A percentile compares a stretch with the other conserved stretches of the same genome.
These are phyloP conservation scores for Torymus tubicola DNA, from an alignment of 2,888 invertebrate genomes.

Conservation along the genomic window DNA sequence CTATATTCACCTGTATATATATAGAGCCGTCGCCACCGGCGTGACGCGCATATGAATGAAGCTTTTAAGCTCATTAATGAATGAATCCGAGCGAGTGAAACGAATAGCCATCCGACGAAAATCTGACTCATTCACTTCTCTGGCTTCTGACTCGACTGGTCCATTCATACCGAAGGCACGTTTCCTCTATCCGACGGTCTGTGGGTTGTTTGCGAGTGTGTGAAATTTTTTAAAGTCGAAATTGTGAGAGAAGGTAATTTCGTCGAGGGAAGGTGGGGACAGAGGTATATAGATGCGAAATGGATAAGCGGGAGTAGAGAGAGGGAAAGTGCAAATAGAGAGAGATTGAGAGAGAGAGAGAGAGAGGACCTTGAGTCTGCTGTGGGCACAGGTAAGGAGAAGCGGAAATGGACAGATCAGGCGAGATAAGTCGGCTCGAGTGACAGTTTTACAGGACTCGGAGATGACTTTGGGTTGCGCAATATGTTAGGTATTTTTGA, in stretches of 20 bases:
- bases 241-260: conserved; percentile 14
- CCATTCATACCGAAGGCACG: conserved; percentile 35
- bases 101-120: conserved; percentile 42
- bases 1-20: not conserved
- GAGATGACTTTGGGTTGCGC: too few relatives aligned
- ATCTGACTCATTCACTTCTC: conserved; percentile 44
- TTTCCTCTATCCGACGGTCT: not conserved
- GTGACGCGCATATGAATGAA: conserved; percentile 53
- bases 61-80: conserved; percentile 59
- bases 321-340: conserved; percentile 51
- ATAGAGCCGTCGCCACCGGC: not conserved
- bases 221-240: conserved; percentile 31
- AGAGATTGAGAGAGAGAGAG: too few relatives aligned
- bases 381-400: conserved; percentile 36
- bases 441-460: conserved; percentile 41
- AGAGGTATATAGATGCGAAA: conserved; percentile 24
- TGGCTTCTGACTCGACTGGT: conserved; percentile 21
- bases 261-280: not conserved
- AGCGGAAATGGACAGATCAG: conserved; percentile 45
- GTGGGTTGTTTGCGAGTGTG: too few relatives aligned
- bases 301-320: conserved; percentile 38
- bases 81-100: conserved; percentile 53
- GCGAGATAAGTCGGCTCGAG: conserved; percentile 55
- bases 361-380: conserved; percentile 27
- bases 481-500: too few relatives aligned